A percentile compares a stretch with the other conserved stretches of the same genome.
phyloP scores from a whole-genome alignment of 2,113 vertebrate species.

The Pluvianellus socialis region DNA sequence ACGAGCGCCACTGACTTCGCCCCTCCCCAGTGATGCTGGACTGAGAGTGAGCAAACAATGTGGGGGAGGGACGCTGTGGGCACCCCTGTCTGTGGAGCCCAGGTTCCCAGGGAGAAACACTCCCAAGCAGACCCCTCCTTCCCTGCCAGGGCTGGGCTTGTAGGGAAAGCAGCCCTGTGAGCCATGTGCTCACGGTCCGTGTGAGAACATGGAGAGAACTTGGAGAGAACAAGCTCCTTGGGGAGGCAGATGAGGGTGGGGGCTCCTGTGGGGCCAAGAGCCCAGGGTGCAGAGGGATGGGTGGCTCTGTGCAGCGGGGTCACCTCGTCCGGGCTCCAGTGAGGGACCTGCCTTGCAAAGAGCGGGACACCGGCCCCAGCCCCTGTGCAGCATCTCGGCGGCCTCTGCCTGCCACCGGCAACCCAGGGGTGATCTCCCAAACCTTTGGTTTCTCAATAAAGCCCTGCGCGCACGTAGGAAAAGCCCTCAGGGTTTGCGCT shows the following conservation, averaged over 20 bases:
- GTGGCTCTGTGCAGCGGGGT: background rate
- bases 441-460: background rate
- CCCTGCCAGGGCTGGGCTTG: accelerated
- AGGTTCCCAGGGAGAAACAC: background rate
- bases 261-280: background rate
- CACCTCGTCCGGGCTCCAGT: background rate
- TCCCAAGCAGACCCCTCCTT: background rate
- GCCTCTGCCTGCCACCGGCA: background rate
- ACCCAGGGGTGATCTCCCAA: accelerated
- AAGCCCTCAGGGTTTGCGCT: background rate
- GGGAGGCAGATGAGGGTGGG: too few species aligned
- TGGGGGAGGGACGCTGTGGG: background rate
- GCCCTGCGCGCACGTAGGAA: background rate
- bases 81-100: accelerated
- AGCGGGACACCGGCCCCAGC: background rate
- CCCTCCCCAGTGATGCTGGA: accelerated
- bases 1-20: accelerated
- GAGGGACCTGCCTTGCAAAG: background rate
- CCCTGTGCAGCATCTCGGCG: accelerated
- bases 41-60: accelerated
- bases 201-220: background rate
- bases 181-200: accelerated
- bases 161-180: background rate
- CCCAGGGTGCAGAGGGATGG: background rate
- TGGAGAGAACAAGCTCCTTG: background rate